A percentile compares a stretch with the other conserved stretches of the same genome.
Evolutionary conservation across 2,113 vertebrate genomes (phyloP).

Genomic region (Herpailurus yagouaroundi): DNA sequence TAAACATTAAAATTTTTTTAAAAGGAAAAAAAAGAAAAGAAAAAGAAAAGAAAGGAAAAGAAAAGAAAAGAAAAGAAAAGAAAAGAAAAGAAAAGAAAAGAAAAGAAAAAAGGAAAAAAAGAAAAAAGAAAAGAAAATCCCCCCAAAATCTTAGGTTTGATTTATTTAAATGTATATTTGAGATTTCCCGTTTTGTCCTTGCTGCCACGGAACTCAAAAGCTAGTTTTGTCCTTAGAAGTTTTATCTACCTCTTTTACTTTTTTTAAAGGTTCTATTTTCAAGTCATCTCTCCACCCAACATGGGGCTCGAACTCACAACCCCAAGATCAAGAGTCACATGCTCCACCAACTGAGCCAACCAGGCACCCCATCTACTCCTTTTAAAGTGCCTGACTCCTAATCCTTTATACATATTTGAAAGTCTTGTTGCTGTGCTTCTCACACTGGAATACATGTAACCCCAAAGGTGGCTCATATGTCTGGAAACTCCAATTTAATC

Average conservation of each 20-base stretch:
- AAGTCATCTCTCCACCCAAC: background rate
- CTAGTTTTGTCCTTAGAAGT: background rate
- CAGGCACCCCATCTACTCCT: background rate
- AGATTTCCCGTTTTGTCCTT: background rate
- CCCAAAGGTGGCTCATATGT: background rate
- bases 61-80: too few species aligned
- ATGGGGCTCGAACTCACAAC: background rate
- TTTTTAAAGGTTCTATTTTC: background rate
- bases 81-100: too few species aligned
- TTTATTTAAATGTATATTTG: conserved; percentile 23
- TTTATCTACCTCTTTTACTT: background rate
- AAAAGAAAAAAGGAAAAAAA: too few species aligned
- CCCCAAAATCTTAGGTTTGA: background rate
- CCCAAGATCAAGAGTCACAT: background rate
- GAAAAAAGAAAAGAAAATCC: too few species aligned
- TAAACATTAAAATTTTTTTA: too few species aligned
- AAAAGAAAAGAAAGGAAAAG: too few species aligned
- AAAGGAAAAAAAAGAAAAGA: too few species aligned
- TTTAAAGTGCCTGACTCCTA: background rate
- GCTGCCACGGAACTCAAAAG: background rate
- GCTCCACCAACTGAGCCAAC: background rate
- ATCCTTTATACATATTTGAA: background rate
- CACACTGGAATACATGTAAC: background rate
- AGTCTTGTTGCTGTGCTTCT: background rate
- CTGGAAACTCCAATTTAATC: background rate